Base-by-base conservation (phyloP, 1,140 invertebrate species). In the Lasioglossum baleicum region DNA sequence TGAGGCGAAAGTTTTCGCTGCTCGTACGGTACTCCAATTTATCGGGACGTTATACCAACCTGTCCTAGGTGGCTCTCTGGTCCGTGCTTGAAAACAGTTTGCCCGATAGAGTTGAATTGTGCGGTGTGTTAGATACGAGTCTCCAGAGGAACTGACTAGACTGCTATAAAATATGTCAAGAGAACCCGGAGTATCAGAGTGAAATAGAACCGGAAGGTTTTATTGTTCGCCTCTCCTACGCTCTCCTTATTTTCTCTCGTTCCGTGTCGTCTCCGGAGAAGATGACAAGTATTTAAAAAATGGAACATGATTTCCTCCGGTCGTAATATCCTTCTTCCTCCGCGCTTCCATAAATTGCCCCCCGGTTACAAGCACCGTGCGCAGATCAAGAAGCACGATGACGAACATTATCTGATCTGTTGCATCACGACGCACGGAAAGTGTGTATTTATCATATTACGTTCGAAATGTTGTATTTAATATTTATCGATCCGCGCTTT, bases 101-200 rank as follows among this genome's bases (percentile, higher is more conserved):
- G 68, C 60, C 63, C 51, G 79, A 84, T 68, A 71, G 48, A 84
- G 75, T 63, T 76, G 77, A 83, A 85, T 84, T 74, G 83, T 77
- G 70, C 60, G 70, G 68, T 80, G 61, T 61, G 70, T 80, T 75
- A 75, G 78, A 61, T 80, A 80, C 78, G 63, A 63, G 71, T 53
- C 71, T 74, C 78, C 35, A 51, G 78, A 68, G 78, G 31, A 61
- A 31, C 44, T 20, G 70, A 26, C 51, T 80, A 26, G 35, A 79
- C 56, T 75, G 64, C 72, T 61, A 68, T 75, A 80, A 80, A 80
- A 66, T 61, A 75, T n/a, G 72, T 80, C 72, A 35, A 65, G 61
- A n/a, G 70, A 48, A 65, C 35, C 31, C 26, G 60, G 17, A 35
- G 69, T n/a, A 73, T 56, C 44, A 44, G 20, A 20, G 17, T 31